Base-by-base conservation (phyloP, 2,888 invertebrate genomes). In the Brachycybe producta region DNA sequence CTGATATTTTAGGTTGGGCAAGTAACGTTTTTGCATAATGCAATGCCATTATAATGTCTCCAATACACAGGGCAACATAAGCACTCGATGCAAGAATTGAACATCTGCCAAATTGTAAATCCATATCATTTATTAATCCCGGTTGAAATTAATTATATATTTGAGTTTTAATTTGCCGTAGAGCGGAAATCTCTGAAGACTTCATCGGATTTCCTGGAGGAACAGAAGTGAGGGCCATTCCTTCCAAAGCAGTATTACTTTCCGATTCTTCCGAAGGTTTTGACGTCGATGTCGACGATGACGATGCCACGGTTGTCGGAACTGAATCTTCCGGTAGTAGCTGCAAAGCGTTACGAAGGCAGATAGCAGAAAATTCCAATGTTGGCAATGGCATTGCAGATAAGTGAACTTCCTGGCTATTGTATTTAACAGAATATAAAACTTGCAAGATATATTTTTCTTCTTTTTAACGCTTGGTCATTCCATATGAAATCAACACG, bases 321-420 rank as follows among this genome's bases (percentile, higher is more conserved):
- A 28, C 30, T 13, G 64, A 62, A 49, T 67, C 73, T 24, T 74
- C 72, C 0, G 80, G 80, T 30, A 88, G 67, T 46, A 87, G 69
- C 7, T 77, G 73, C 28, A 81, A 70, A 11, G 92, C 88, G 70
- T 91, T 94, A 57, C 83, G 78, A 49, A 94, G 69, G 67, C 92
- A 92, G 24, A 91, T 69, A 1, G 81, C 80, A 3, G 86, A 91
- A 72, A 92, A 94, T 70, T 91, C 88, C 58, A 94, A 68, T 5
- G 85, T 86, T 5, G 88, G 77, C 44, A 84, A 81, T 17, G 91
- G 90, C 57, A 88, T 84, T 1, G 87, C 87, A 61, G 82, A 82
- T 1, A 85, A 82, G 60, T 83, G 78, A 45, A 79, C 78, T 56
- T 77, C 75, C 7, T 70, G 67, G 57, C 73, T 74, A 55, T 44